Evolutionary conservation across 2,888 invertebrate genomes (phyloP).

Genomic region (Drosophila gaucha): DNA sequence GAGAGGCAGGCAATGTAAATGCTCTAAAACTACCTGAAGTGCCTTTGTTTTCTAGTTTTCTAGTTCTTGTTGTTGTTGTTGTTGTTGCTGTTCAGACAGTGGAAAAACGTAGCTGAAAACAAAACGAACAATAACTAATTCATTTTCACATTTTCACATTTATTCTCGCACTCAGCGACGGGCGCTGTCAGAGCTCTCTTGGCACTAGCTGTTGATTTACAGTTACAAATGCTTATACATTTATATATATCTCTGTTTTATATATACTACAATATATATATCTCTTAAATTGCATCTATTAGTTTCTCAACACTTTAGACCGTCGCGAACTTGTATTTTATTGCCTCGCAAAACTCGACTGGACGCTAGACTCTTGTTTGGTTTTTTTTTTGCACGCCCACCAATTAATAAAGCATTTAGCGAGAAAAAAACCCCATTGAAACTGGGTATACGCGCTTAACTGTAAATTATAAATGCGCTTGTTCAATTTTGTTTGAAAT

Average conservation of each 20-base stretch:
- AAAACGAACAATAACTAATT: slow-evolving; percentile 47
- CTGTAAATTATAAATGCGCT: slow-evolving; percentile 5
- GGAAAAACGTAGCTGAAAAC: slow-evolving; percentile 55
- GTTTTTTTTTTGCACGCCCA: slow-evolving; percentile 16
- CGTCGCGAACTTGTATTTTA: slow-evolving; percentile 15
- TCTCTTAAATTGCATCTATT: slow-evolving; percentile 32
- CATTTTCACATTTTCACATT: slow-evolving; percentile 27
- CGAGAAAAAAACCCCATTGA: neutral
- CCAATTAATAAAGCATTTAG: slow-evolving; percentile 12
- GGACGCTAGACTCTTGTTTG: slow-evolving; percentile 24
- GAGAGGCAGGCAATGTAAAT: slow-evolving; percentile 12
- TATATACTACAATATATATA: neutral
- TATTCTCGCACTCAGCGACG: slow-evolving; percentile 26
- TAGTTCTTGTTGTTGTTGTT: slow-evolving; percentile 1
- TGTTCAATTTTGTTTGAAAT: slow-evolving; percentile 1
- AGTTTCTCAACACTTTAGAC: slow-evolving; percentile 42
- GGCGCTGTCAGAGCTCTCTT: slow-evolving; percentile 2
- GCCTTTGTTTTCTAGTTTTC: slow-evolving; percentile 15
- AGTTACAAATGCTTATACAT: slow-evolving; percentile 23
- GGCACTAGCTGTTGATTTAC: slow-evolving; percentile 13
- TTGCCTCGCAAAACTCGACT: slow-evolving; percentile 3
- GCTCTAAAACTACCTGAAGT: slow-evolving; percentile 40
- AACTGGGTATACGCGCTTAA: neutral
- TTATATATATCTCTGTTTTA: neutral
- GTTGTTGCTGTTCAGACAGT: slow-evolving; percentile 45